Percentiles rank a stretch among this genome's conserved stretches.
Evolutionary conservation across 2,888 invertebrate species (phyloP).

Genomic region (Eudemis profundana): DNA sequence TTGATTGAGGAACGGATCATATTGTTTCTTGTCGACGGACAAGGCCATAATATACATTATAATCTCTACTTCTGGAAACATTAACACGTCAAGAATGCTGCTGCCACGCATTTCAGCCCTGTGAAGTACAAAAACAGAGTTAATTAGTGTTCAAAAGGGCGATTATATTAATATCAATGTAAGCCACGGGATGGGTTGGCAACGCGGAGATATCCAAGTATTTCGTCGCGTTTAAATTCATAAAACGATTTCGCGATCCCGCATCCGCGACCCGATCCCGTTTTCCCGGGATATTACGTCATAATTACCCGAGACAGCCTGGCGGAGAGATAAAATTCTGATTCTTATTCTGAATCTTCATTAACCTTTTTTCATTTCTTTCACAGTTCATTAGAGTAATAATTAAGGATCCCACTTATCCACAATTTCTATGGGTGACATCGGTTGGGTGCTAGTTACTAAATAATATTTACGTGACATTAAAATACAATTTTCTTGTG

Average conservation of each 20-base stretch:
- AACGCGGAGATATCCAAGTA: constrained; percentile 37
- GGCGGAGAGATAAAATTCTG: constrained; percentile 41
- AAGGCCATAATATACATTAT: too few relatives aligned
- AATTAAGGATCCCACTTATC: constrained; percentile 18
- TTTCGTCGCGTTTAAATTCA: constrained; percentile 43
- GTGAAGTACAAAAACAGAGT: constrained; percentile 20
- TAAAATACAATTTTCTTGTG: neutral
- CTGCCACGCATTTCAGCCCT: neutral
- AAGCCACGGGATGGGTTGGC: constrained; percentile 29
- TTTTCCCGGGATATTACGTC: constrained; percentile 39
- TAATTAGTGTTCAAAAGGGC: constrained; percentile 27
- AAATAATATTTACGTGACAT: neutral
- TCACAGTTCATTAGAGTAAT: constrained; percentile 35
- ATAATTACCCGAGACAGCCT: constrained; percentile 44
- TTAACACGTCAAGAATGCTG: too few relatives aligned
- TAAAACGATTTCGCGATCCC: constrained; percentile 38
- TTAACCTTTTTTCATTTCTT: constrained; percentile 41
- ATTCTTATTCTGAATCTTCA: constrained; percentile 39
- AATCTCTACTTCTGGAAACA: too few relatives aligned
- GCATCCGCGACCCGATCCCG: constrained; percentile 37
- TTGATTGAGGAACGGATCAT: too few relatives aligned
- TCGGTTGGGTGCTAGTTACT: neutral
- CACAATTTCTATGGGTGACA: neutral
- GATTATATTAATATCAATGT: constrained; percentile 41
- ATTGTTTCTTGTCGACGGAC: too few relatives aligned